Percentiles rank a stretch among this genome's conserved stretches.
Evolutionary conservation across 2,888 invertebrate species (phyloP).

Genomic region (Parthenolecanium corni): DNA sequence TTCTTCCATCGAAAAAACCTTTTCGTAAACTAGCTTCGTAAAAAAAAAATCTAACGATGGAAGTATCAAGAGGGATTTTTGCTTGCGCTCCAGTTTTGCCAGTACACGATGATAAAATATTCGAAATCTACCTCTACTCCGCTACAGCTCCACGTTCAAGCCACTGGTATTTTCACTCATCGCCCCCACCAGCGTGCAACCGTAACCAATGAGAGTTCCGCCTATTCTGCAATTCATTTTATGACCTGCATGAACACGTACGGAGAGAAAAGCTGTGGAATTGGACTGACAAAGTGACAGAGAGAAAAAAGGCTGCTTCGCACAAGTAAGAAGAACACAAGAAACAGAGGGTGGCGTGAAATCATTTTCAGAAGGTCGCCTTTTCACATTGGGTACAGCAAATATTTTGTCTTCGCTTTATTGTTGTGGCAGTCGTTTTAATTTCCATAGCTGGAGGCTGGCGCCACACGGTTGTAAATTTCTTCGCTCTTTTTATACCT

Average conservation of each 20-base stretch:
- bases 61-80: too few relatives aligned
- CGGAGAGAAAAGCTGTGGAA: background rate
- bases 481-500: background rate
- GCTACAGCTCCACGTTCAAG: too few relatives aligned
- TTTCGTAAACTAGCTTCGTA: too few relatives aligned
- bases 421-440: background rate
- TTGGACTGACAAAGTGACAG: background rate
- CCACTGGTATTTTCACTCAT: too few relatives aligned
- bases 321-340: background rate
- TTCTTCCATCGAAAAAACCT: too few relatives aligned
- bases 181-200: background rate
- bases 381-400: background rate
- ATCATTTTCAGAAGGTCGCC: constrained; percentile 1
- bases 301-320: background rate
- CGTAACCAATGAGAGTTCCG: background rate
- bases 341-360: background rate
- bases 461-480: background rate
- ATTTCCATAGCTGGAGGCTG: background rate
- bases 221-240: background rate
- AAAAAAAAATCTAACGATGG: too few relatives aligned
- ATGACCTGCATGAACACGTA: background rate
- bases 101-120: too few relatives aligned
- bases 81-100: too few relatives aligned
- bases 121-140: too few relatives aligned
- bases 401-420: background rate